Percentiles rank a stretch among this genome's conserved stretches.
Evolutionary conservation across 2,888 invertebrate species (phyloP).

Genomic region (Scaeva pyrastri): DNA sequence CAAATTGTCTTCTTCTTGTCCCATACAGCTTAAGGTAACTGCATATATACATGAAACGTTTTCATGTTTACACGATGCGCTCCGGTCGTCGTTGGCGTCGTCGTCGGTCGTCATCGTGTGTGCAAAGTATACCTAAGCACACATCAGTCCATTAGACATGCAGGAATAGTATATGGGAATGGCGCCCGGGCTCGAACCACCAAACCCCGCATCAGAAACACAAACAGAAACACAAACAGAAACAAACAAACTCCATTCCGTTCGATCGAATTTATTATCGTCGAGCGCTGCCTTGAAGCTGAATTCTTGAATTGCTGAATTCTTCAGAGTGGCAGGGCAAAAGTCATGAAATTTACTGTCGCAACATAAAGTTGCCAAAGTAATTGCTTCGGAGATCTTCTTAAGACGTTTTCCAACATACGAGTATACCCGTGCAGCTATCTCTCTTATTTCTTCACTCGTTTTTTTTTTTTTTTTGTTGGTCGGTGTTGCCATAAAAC

Average conservation of each 20-base stretch:
- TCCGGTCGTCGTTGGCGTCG: background rate
- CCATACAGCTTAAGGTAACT: background rate
- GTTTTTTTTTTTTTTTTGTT: constrained; percentile 29
- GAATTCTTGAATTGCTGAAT: constrained; percentile 50
- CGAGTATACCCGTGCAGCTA: no score
- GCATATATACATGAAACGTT: constrained; percentile 17
- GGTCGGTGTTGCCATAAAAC: constrained; percentile 40
- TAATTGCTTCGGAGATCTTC: constrained; percentile 67
- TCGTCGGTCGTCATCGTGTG: constrained; percentile 3
- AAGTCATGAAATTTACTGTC: constrained; percentile 72
- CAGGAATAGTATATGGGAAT: constrained; percentile 9
- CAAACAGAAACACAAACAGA: background rate
- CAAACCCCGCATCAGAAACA: background rate
- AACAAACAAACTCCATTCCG: background rate
- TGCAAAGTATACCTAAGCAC: constrained; percentile 42
- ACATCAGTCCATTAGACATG: constrained; percentile 61
- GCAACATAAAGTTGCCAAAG: constrained; percentile 71
- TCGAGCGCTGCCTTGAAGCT: constrained; percentile 41
- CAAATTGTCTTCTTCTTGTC: constrained; percentile 55
- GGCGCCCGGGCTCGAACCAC: constrained; percentile 1
- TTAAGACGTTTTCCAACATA: constrained; percentile 34
- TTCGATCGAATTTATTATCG: constrained; percentile 67
- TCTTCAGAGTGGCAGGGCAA: constrained; percentile 55
- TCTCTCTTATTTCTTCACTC: background rate
- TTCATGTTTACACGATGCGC: constrained; percentile 64